Evolutionary conservation across 2,113 vertebrate species (phyloP).

Genomic region (Phyllostomus discolor): DNA sequence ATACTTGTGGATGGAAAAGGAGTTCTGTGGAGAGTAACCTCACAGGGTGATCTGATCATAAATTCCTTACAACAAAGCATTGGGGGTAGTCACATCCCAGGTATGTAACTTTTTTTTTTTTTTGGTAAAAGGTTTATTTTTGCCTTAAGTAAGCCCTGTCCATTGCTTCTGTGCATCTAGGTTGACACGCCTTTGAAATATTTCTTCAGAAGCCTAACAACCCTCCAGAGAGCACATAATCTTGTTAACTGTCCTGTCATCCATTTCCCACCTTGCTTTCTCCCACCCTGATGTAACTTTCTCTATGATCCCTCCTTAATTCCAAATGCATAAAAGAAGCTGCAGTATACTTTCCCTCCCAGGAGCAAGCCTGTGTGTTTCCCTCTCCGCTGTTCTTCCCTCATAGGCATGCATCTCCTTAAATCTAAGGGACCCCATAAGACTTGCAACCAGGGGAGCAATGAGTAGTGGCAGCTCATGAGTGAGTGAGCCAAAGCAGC

Average conservation of each 20-base stretch:
- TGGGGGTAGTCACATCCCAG: neutral
- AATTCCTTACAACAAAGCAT: neutral
- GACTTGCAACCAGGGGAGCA: too few relatives aligned
- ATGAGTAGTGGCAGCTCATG: too few relatives aligned
- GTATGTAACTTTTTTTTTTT: neutral
- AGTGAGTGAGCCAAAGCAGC: too few relatives aligned
- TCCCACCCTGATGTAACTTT: neutral
- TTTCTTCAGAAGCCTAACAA: neutral
- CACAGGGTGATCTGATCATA: neutral
- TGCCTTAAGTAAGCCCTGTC: neutral
- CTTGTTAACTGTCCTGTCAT: neutral
- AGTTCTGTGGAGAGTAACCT: neutral
- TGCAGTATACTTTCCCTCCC: neutral
- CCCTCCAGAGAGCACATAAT: neutral
- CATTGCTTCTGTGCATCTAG: neutral
- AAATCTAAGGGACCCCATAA: too few relatives aligned
- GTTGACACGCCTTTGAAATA: neutral
- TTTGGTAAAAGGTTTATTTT: neutral
- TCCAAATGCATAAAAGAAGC: neutral
- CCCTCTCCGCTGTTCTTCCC: too few relatives aligned
- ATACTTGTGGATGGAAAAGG: neutral
- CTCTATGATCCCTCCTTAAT: neutral
- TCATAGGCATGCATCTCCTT: too few relatives aligned
- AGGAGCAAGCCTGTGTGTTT: too few relatives aligned
- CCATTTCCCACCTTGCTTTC: neutral